Percentiles rank a stretch among this genome's conserved stretches.
Evolutionary conservation across 2,888 invertebrate genomes (phyloP).

Genomic region (Argynnis bischoffii): DNA sequence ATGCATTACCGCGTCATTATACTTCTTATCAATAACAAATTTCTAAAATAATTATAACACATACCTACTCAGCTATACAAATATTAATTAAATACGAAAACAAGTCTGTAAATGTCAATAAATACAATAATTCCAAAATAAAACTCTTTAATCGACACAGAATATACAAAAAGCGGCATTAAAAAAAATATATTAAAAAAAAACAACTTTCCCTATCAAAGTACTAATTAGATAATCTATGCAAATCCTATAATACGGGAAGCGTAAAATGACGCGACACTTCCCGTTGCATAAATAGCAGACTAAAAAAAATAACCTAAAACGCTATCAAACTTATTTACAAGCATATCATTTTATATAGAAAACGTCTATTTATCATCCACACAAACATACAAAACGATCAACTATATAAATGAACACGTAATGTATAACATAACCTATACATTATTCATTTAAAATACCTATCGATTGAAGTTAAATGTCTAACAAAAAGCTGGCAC

Average conservation of each 20-base stretch:
- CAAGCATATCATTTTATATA: constrained; percentile 43
- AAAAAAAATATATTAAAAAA: not conserved
- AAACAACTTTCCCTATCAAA: not conserved
- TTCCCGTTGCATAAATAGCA: constrained; percentile 9
- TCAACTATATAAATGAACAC: constrained; percentile 25
- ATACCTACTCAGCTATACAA: too few species aligned
- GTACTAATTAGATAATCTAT: constrained; percentile 13
- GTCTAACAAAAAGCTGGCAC: constrained; percentile 40
- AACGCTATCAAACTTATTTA: constrained; percentile 34
- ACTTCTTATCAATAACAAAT: too few species aligned
- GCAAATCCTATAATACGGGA: not conserved
- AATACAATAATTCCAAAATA: too few species aligned
- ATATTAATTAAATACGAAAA: too few species aligned
- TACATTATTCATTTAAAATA: constrained; percentile 35
- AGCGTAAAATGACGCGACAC: constrained; percentile 9
- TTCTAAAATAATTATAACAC: too few species aligned
- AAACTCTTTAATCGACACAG: not conserved
- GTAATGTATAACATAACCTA: constrained; percentile 43
- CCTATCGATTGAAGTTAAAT: constrained; percentile 42
- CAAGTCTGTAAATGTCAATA: too few species aligned
- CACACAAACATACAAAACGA: constrained; percentile 45
- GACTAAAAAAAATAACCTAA: constrained; percentile 20
- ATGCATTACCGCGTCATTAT: not conserved
- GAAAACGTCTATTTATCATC: constrained; percentile 44
- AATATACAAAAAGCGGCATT: not conserved